Evolutionary conservation across 2,888 invertebrate genomes (phyloP).

Genomic region (Nasonovia ribisnigri): DNA sequence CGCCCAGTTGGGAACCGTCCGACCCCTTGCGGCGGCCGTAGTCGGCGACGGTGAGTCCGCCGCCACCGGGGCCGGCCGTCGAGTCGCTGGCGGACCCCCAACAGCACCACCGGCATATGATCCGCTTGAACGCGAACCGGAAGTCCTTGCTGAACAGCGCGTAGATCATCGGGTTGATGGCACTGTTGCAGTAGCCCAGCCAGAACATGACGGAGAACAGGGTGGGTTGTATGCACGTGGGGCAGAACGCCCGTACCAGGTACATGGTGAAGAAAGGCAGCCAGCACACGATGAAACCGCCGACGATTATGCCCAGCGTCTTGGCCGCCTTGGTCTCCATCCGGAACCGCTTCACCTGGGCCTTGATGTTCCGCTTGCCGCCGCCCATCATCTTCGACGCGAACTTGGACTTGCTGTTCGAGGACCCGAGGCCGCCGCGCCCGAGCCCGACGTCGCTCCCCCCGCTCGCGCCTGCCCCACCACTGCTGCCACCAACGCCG

Average conservation of each 20-base stretch:
- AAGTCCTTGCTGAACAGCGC: constrained; percentile 96
- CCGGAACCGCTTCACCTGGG: constrained; percentile 89
- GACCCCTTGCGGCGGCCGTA: constrained; percentile 68
- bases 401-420: constrained; percentile 70
- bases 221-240: constrained; percentile 84
- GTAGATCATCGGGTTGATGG: constrained; percentile 95
- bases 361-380: constrained; percentile 90
- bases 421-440: constrained; percentile 66
- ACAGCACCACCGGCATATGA: constrained; percentile 82
- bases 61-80: constrained; percentile 26
- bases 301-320: constrained; percentile 96
- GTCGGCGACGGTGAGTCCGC: constrained; percentile 42
- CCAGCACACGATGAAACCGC: constrained; percentile 97
- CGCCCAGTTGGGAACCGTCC: constrained; percentile 70
- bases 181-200: constrained; percentile 97
- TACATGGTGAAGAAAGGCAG: constrained; percentile 97
- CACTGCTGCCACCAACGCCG: constrained; percentile 66
- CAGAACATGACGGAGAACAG: constrained; percentile 94
- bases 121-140: constrained; percentile 92
- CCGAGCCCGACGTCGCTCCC: no score
- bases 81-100: constrained; percentile 67
- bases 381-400: constrained; percentile 75
- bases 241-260: constrained; percentile 89
- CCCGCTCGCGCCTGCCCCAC: constrained; percentile 73
- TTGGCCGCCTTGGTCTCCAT: constrained; percentile 98